Evolutionary conservation across 1,140 invertebrate species (phyloP), one percentile per base, ranked within the genome.

Genomic region (Anadara kagoshimensis): DNA sequence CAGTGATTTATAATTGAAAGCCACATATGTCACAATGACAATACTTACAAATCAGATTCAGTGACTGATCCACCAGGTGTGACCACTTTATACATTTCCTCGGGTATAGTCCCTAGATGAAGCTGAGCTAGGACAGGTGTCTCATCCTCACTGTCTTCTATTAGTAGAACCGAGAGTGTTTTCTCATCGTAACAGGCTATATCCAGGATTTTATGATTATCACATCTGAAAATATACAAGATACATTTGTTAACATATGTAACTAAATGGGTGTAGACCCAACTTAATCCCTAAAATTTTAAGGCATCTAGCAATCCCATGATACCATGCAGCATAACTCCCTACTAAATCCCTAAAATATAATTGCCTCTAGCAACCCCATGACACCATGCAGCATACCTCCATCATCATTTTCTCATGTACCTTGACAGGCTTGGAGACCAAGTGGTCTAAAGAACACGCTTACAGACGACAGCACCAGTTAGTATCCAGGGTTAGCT

Each of bases 141-240:
- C 14, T 75, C 78, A 24, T 82, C 81, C 0, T 75, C 77, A 0
- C 41, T 64, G 12, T 85, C 78, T 59, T 89, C 84, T 12, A 80
- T 62, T 22, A 96, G 83, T 14, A 97, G 86, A 26, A 97, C 82
- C 10, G 95, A 96, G 3, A 97, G 79, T 61, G 93, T 93, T 53
- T 94, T 93, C 44, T 92, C 89, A 0, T 94, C 95, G 89, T 96
- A 97, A 89, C 96, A 96, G 83, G 96, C 93, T 18, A 94, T 77
- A 85, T 95, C 94, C 44, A 92, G 78, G 29, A 90, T 79, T 59
- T 70, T 53, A 59, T 84, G 76, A 20, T 67, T 62, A 5, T 47
- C 73, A 66, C 75, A 76, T 43, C 79, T 81, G 65, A 16, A 75
- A 76, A 14, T 47, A 61, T 44, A 53, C 7, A 45, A 59, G 29